Evolutionary conservation across 2,113 vertebrate genomes (phyloP), one percentile per base, ranked within the genome.

Genomic region (Hyla sarda): DNA sequence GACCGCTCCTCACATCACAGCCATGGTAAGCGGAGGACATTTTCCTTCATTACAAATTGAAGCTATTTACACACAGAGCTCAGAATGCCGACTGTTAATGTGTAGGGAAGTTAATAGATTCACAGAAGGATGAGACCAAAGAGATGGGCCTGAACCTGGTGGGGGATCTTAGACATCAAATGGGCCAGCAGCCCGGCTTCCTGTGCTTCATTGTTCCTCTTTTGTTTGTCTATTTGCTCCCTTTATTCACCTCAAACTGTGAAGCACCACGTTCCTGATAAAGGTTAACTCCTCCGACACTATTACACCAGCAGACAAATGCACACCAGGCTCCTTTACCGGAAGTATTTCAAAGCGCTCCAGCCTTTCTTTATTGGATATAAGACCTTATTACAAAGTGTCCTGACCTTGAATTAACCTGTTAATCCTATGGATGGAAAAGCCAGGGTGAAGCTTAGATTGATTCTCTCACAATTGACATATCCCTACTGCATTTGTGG

Each of bases 61-160:
- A 78, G 50, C 32, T 72, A 72, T 58, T 54, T 73, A 54, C 48
- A 54, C 60, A 80, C 28, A 13, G 23, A 34, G 45, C 23, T 47
- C 32, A 80, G 54, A 86, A 86, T 86, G 19, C 7, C 11, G 47
- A 25, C 47, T 69, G 76, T 72, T 80, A 72, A 71, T 80, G 65
- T 80, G 65, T 41, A 14, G n/a, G 12, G 89, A 91, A 90, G 92
- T 93, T 94, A 93, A 91, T 92, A 93, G 71, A 81, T 95, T 94
- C 92, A 93, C 92, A 93, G 94, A 91, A 91, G 91, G 91, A 92
- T 90, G 91, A 93, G 95, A 95, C 95, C 94, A 95, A 95, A 95
- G 93, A 90, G 90, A 91, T 92, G 91, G 90, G 91, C 93, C 47
- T 80, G 30, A 92, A 93, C 93, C 89, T 90, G 85, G 56, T 48